phyloP scores from a whole-genome alignment of 2,797 vertebrate genomes.

The Staurois parvus region DNA sequence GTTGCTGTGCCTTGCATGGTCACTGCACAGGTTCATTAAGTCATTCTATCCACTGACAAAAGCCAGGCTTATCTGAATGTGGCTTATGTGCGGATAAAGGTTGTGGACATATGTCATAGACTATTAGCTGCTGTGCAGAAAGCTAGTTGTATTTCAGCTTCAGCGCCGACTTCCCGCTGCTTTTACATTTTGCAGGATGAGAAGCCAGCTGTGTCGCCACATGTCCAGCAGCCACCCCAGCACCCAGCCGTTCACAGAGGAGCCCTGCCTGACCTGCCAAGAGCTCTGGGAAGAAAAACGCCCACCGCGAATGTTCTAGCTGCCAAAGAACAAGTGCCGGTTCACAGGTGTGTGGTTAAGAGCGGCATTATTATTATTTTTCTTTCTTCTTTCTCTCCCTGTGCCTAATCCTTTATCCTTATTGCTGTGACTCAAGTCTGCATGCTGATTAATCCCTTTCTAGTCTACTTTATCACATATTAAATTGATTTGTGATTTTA shows the following conservation, averaged over 20 bases:
- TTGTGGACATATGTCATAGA: background rate
- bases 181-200: slow-evolving; percentile 57
- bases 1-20: too few relatives aligned
- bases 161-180: background rate
- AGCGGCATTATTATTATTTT: background rate
- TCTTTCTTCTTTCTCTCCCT: background rate
- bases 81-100: background rate
- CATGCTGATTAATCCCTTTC: slow-evolving; percentile 22
- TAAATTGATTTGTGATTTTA: slow-evolving; percentile 32
- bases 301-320: background rate
- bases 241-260: background rate
- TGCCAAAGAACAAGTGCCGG: slow-evolving; percentile 50
- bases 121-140: background rate
- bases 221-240: slow-evolving; percentile 45
- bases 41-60: background rate
- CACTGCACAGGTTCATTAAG: background rate
- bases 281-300: slow-evolving; percentile 1
- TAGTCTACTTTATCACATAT: background rate
- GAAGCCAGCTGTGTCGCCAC: slow-evolving; percentile 60
- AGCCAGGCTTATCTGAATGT: too few relatives aligned
- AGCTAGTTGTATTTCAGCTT: background rate
- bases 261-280: background rate
- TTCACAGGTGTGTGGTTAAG: slow-evolving; percentile 66
- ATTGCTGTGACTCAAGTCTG: slow-evolving; percentile 15
- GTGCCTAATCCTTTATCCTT: slow-evolving; percentile 25